Percentiles rank a stretch among this genome's conserved stretches.
phyloP scores from a whole-genome alignment of 1,140 invertebrate genomes.

The Cyclina sinensis region DNA sequence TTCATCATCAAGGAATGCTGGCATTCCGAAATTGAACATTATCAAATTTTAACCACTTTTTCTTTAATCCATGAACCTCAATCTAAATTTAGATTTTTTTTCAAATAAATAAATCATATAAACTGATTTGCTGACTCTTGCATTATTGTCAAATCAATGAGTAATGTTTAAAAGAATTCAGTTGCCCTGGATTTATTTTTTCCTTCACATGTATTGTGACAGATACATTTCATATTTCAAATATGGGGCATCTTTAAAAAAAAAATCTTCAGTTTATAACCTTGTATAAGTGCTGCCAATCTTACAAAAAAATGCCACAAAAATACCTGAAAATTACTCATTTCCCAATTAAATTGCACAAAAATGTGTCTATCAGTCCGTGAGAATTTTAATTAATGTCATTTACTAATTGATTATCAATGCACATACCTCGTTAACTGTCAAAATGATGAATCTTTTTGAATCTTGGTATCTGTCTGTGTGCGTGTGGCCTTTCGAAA shows the following conservation, averaged over 20 bases:
- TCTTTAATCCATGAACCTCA: too few species aligned
- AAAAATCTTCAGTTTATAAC: constrained; percentile 22
- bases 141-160: too few species aligned
- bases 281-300: background rate
- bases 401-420: constrained; percentile 49
- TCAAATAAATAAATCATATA: too few species aligned
- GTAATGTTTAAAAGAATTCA: background rate
- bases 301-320: background rate
- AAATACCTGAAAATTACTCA: constrained; percentile 37
- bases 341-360: constrained; percentile 14
- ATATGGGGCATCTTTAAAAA: constrained; percentile 9
- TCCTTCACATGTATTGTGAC: background rate
- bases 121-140: too few species aligned
- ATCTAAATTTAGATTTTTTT: too few species aligned
- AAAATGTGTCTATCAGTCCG: background rate
- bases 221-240: constrained; percentile 19
- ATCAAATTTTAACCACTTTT: too few species aligned
- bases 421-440: constrained; percentile 40
- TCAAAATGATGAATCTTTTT: constrained; percentile 48
- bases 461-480: background rate
- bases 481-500: constrained; percentile 9
- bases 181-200: background rate
- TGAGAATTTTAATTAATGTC: constrained; percentile 47
- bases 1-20: too few species aligned
- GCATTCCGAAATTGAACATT: too few species aligned